Percentiles rank a stretch among this genome's conserved stretches.
phyloP scores from a whole-genome alignment of 2,797 vertebrate species.

The Loris lydekkerianus region DNA sequence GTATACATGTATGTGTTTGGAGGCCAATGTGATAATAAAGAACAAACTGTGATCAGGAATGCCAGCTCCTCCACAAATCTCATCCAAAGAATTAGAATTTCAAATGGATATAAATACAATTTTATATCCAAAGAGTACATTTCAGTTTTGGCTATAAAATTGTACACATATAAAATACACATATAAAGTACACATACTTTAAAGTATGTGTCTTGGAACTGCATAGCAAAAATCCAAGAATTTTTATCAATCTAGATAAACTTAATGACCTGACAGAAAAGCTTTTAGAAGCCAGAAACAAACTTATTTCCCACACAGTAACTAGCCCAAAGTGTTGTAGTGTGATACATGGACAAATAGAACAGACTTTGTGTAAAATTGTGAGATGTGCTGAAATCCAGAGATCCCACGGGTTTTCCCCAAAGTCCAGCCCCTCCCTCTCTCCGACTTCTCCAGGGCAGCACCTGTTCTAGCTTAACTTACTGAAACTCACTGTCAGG shows the following conservation, averaged over 20 bases:
- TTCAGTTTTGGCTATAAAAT: not conserved
- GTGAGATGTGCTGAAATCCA: not conserved
- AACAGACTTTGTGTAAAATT: not conserved
- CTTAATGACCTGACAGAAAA: constrained; percentile 22
- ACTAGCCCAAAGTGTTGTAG: not conserved
- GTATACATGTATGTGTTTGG: not conserved
- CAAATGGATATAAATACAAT: not conserved
- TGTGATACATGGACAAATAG: not conserved
- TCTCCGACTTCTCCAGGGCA: not conserved
- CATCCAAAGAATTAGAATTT: not conserved
- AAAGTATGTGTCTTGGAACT: not conserved
- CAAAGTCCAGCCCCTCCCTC: not conserved
- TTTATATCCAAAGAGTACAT: not conserved
- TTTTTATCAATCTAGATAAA: constrained; percentile 39
- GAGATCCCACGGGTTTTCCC: not conserved
- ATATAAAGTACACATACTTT: not conserved
- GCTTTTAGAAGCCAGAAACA: not conserved
- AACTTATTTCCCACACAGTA: not conserved
- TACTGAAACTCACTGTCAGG: not conserved
- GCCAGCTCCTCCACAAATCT: not conserved
- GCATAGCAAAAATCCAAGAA: constrained; percentile 10
- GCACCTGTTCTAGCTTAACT: not conserved
- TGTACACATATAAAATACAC: no score
- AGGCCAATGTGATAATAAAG: not conserved
- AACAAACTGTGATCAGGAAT: not conserved